Percentiles rank a stretch among this genome's conserved stretches.
phyloP scores from a whole-genome alignment of 2,888 invertebrate species.

The Leuctra nigra region DNA sequence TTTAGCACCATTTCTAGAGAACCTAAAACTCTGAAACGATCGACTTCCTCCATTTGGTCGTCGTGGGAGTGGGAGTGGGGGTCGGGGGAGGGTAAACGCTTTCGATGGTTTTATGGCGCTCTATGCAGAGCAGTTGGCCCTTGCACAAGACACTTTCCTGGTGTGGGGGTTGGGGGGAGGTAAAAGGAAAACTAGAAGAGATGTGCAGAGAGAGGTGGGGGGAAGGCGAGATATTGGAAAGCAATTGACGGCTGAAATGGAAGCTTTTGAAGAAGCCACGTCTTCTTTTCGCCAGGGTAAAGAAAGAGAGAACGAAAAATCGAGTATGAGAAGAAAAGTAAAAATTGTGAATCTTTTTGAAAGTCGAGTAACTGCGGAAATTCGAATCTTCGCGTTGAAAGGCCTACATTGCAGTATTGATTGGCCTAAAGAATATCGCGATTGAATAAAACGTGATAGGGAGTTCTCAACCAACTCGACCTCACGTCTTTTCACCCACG shows the following conservation, averaged over 20 bases:
- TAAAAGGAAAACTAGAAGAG: neutral
- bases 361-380: conserved; percentile 6
- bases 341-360: conserved; percentile 18
- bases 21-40: neutral
- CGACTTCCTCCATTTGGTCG: neutral
- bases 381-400: conserved; percentile 8
- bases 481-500: neutral
- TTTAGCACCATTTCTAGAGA: too few species aligned
- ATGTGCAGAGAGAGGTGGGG: neutral
- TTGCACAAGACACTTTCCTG: conserved; percentile 2
- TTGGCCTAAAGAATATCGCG: conserved; percentile 3
- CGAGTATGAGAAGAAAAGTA: conserved; percentile 7
- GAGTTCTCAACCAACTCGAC: neutral
- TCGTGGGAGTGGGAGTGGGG: too few species aligned
- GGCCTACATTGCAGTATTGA: conserved; percentile 13
- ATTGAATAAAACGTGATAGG: neutral
- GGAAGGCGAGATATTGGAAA: conserved; percentile 14
- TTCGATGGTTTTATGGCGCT: conserved; percentile 7
- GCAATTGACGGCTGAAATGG: conserved; percentile 19
- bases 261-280: conserved; percentile 19
- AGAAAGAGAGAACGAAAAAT: neutral
- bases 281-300: neutral
- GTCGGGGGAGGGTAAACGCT: too few species aligned
- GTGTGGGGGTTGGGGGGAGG: neutral
- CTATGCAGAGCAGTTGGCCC: conserved; percentile 4